A percentile compares a stretch with the other conserved stretches of the same genome.
Conservation (phyloP, 2,113 vertebrate genomes). For the Alaudala cheleensis region DNA sequence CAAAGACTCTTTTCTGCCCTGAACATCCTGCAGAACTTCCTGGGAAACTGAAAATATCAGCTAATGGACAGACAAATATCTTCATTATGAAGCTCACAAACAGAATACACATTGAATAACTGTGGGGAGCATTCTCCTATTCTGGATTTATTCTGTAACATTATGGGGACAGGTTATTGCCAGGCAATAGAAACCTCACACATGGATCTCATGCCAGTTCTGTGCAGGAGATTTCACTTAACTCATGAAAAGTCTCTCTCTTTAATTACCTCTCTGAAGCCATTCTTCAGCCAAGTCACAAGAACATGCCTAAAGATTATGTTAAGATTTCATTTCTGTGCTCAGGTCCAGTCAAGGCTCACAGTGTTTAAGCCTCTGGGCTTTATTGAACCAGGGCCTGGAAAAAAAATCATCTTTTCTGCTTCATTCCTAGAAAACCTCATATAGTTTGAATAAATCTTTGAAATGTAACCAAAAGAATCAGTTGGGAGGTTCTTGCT, state of each 20-base stretch:
- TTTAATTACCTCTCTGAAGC: neutral
- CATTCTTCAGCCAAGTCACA: neutral
- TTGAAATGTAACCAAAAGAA: conserved; percentile 41
- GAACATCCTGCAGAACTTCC: neutral
- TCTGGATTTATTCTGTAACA: neutral
- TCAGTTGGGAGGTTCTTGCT: conserved; percentile 11
- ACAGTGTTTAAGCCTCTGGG: neutral
- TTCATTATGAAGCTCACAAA: neutral
- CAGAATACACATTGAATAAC: neutral
- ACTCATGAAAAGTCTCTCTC: neutral
- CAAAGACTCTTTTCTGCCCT: conserved; percentile 9
- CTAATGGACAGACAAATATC: neutral
- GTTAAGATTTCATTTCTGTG: neutral
- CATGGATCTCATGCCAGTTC: neutral
- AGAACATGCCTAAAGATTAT: neutral
- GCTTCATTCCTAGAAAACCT: neutral
- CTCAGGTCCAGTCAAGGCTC: neutral
- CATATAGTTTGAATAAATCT: conserved; percentile 32
- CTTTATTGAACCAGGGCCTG: neutral
- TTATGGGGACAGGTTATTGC: neutral
- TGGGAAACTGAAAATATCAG: neutral
- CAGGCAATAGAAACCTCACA: neutral
- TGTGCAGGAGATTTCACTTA: neutral
- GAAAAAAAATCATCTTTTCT: neutral
- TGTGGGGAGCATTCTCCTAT: neutral